phyloP scores from a whole-genome alignment of 2,113 vertebrate species.

The Tiliqua scincoides region DNA sequence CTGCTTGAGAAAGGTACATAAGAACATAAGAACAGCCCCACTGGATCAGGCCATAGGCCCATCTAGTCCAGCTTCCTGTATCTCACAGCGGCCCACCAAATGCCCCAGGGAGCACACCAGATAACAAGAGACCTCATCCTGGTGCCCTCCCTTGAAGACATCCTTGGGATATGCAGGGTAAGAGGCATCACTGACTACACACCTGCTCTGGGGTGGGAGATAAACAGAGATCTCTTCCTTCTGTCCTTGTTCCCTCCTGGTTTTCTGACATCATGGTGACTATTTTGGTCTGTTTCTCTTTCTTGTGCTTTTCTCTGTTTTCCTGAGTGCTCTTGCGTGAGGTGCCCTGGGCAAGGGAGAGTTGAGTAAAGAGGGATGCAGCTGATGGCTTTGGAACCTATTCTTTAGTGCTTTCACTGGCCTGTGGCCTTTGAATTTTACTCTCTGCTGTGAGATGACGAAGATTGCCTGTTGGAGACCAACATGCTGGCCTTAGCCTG shows the following conservation, averaged over 20 bases:
- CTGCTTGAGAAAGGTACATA: not conserved
- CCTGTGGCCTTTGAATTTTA: not conserved
- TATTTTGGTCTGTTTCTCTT: not conserved
- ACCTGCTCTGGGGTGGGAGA: not conserved
- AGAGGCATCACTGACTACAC: not conserved
- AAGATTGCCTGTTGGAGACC: constrained; percentile 21
- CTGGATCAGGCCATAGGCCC: too few relatives aligned
- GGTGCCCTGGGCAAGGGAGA: constrained; percentile 50
- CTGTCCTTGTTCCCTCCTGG: not conserved
- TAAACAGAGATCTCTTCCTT: not conserved
- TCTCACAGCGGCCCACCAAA: too few relatives aligned
- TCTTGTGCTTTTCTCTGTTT: not conserved
- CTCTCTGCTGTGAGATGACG: constrained; percentile 20
- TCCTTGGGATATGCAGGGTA: not conserved
- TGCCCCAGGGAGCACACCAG: too few relatives aligned
- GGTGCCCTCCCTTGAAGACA: too few relatives aligned
- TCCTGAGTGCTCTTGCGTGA: constrained; percentile 26
- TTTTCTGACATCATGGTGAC: not conserved
- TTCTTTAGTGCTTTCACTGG: not conserved
- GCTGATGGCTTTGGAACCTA: constrained; percentile 6
- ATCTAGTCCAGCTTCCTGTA: too few relatives aligned
- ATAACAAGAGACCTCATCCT: too few relatives aligned
- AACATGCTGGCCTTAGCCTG: not conserved
- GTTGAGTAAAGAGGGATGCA: not conserved
- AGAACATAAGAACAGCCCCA: too few relatives aligned